Evolutionary conservation across 2,888 invertebrate species (phyloP).

Genomic region (Ochropleura leucogaster): DNA sequence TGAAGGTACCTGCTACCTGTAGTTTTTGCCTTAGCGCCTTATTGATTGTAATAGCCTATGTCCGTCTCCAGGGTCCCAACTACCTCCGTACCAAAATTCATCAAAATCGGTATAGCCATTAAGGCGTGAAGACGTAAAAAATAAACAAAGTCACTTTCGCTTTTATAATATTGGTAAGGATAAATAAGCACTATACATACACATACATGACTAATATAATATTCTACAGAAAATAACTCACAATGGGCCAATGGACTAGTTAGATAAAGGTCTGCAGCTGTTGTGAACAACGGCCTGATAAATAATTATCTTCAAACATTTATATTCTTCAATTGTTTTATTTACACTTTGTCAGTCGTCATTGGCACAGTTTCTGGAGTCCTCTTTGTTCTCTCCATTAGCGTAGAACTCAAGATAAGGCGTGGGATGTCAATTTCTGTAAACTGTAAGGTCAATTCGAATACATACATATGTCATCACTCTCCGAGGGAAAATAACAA

Average conservation of each 20-base stretch:
- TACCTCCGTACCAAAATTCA: no score
- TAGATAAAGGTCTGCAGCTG: constrained; percentile 58
- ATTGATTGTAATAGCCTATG: no score
- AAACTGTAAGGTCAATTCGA: constrained; percentile 34
- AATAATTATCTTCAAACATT: constrained; percentile 54
- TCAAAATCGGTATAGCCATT: no score
- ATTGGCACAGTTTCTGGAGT: constrained; percentile 54
- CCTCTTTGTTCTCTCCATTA: constrained; percentile 47
- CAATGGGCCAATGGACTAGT: constrained; percentile 45
- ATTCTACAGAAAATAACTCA: constrained; percentile 46
- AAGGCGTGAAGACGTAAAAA: no score
- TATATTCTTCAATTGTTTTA: constrained; percentile 52
- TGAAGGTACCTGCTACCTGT: no score
- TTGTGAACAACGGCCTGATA: constrained; percentile 47
- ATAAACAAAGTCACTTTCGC: no score
- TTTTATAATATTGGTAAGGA: background rate
- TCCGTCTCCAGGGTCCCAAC: no score
- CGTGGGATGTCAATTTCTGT: constrained; percentile 29
- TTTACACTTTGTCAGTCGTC: constrained; percentile 47
- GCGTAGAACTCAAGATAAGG: constrained; percentile 36
- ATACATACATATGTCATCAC: constrained; percentile 45
- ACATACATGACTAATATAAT: constrained; percentile 26
- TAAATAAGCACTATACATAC: constrained; percentile 1
- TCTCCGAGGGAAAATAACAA: constrained; percentile 35
- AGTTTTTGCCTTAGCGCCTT: no score